These are phyloP conservation scores for Griposia aprilina DNA, from an alignment of 2,888 invertebrate species.

Conservation along the genomic window DNA sequence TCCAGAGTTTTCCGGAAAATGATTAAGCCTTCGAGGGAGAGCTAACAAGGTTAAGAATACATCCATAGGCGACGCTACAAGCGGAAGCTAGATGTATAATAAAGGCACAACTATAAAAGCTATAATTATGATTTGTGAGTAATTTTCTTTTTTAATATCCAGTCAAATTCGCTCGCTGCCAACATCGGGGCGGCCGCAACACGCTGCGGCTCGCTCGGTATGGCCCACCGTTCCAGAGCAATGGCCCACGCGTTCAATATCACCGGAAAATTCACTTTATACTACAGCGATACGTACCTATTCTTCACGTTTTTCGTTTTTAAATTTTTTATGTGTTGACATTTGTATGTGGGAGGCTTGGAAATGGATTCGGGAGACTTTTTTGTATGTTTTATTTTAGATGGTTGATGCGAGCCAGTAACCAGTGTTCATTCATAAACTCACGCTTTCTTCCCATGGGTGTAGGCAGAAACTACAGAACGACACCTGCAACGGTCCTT, in stretches of 20 bases:
- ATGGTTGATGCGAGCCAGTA: neutral
- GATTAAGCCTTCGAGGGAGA: too few relatives aligned
- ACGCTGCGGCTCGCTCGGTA: constrained; percentile 64
- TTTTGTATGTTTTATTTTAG: neutral
- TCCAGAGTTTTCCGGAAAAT: neutral
- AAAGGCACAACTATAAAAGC: neutral
- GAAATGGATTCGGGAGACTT: neutral
- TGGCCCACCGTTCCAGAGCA: constrained; percentile 76
- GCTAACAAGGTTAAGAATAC: too few relatives aligned
- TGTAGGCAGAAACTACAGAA: neutral
- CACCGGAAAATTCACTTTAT: constrained; percentile 84
- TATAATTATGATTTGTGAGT: neutral
- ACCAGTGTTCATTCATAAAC: neutral
- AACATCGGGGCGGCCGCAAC: constrained; percentile 60
- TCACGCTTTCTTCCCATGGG: neutral
- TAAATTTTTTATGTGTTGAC: constrained; percentile 34
- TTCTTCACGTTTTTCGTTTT: constrained; percentile 51
- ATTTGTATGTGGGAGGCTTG: constrained; percentile 9
- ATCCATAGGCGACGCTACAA: neutral
- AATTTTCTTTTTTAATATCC: constrained; percentile 28
- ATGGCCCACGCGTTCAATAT: constrained; percentile 81
- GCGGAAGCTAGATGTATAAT: neutral
- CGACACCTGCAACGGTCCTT: neutral
- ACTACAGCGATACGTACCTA: constrained; percentile 65
- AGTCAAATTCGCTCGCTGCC: constrained; percentile 32